Conservation (phyloP, 64 coral and sea anemone species). For the Stylophora pistillata region DNA sequence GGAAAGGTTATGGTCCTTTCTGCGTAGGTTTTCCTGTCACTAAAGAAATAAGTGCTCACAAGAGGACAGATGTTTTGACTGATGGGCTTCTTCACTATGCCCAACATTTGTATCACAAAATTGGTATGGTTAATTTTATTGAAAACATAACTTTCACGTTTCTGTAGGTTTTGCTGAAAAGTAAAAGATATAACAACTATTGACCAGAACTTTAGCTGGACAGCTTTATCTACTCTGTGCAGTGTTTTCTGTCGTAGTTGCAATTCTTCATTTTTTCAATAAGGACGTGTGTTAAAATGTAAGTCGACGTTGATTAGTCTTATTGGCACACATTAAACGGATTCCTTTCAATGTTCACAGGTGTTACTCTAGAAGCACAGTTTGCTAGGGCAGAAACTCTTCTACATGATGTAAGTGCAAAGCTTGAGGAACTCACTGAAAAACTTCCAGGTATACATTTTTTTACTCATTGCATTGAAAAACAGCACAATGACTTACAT, state of each 20-base stretch:
- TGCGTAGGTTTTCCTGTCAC: conserved; percentile 66
- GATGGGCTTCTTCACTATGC: conserved; percentile 68
- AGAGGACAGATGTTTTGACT: conserved; percentile 76
- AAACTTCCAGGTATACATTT: conserved; percentile 46
- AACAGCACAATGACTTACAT: no score
- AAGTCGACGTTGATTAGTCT: no score
- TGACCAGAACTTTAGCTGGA: background rate
- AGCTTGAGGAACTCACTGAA: conserved; percentile 15
- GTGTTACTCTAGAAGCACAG: conserved; percentile 48
- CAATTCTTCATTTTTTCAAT: no score
- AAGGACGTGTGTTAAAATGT: no score
- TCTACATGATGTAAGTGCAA: conserved; percentile 14
- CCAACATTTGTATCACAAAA: conserved; percentile 52
- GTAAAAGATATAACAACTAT: background rate
- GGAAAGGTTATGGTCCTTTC: conserved; percentile 72
- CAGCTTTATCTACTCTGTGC: conserved; percentile 10
- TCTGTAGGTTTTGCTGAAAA: background rate
- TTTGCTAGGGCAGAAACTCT: conserved; percentile 40
- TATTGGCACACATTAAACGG: no score
- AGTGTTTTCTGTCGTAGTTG: background rate
- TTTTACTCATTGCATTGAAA: no score
- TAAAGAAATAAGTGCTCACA: conserved; percentile 72
- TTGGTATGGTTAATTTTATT: conserved; percentile 43
- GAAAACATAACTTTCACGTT: background rate
- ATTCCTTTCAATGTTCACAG: conserved; percentile 11